Base-by-base conservation (phyloP, 2,797 vertebrate genomes). In the Synanceia verrucosa region DNA sequence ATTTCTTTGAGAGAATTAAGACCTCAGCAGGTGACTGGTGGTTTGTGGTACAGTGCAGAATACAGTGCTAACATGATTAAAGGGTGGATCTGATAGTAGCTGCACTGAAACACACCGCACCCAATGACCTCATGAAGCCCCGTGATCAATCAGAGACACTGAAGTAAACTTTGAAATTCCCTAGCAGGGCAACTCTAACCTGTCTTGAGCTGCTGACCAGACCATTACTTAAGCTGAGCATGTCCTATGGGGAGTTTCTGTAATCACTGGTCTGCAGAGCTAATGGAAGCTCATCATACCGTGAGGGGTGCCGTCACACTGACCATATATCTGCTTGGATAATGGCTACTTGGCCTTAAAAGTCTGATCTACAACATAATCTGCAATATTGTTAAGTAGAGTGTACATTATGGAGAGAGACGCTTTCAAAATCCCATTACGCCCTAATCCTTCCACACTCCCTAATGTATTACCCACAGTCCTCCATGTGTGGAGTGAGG, bases 401-500 rank as follows among this genome's bases (percentile, higher is more conserved):
- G 91, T 92, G 92, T 91, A 85, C 94, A 94, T 95, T 94, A 95
- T 91, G 89, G 90, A 93, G 87, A 86, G 81, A 90, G 90, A 86
- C 78, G 92, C 94, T 95, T 94, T 95, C 93, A 95, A 92, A 94
- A 93, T 91, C 92, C 94, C 94, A 95, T 95, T 94, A 95, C 79
- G 90, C 57, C 91, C 88, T 94, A 95, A 94, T 95, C 94, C 93
- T 91, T 92, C 89, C 84, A 86, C 86, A 83, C 90, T 91, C 90
- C 87, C 93, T 95, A 95, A 95, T 95, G 94, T 92, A 93, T 94
- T 94, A 91, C 91, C 91, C 91, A 90, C 90, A 94, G 90, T 93
- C 85, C 89, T 86, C 78, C 81, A 69, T 87, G 81, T 74, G n/a
- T 29, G 68, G 76, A 85, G 90, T 82, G 61, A 58, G 81, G 78